Base-by-base conservation (phyloP, 2,113 vertebrate genomes). In the Gnathonemus longibarbis region DNA sequence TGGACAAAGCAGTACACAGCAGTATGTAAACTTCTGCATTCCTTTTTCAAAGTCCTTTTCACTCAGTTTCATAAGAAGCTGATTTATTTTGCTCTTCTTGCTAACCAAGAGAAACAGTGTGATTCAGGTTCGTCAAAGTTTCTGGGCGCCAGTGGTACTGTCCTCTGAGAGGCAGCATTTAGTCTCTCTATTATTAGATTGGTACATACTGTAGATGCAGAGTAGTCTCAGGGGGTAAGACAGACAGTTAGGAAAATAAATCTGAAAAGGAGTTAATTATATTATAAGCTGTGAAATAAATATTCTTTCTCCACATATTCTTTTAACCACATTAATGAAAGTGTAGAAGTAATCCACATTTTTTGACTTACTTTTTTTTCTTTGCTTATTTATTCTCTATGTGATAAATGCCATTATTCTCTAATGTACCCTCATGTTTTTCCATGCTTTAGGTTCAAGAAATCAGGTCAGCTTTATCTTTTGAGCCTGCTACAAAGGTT, bases 121-220 rank as follows among this genome's bases (percentile, higher is more conserved):
- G 74, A 84, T 84, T 84, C 70, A 83, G 74, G 35, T 83, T 53
- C 46, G 52, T 77, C 88, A 89, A 27, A 84, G 27, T 84, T 77
- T 39, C 48, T 48, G 49, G 31, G 52, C 46, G 88, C 70, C 88
- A 80, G 74, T 42, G 27, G 66, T 35, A 1, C 46, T 8, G 88
- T 89, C 77, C 89, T 89, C 83, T n/a, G 50, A 84, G 89, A 89
- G 74, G 89, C 24, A 80, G 35, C 80, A 89, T 84, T 89, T 84
- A 89, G 74, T 80, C 70, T 39, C 31, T 45, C 74, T 89, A 84
- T 58, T 89, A 89, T 89, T 84, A 89, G 89, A 84, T 84, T 84
- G 66, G 50, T 84, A 46, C 89, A 62, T 89, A 31, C 31, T 31
- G 31, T 31, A 84, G 50, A 31, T 50, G 52, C 77, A 84, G n/a